Evolutionary conservation across 2,888 invertebrate genomes (phyloP), one percentile per base, ranked within the genome.

Genomic region (Rhagophthalmus giganteus): DNA sequence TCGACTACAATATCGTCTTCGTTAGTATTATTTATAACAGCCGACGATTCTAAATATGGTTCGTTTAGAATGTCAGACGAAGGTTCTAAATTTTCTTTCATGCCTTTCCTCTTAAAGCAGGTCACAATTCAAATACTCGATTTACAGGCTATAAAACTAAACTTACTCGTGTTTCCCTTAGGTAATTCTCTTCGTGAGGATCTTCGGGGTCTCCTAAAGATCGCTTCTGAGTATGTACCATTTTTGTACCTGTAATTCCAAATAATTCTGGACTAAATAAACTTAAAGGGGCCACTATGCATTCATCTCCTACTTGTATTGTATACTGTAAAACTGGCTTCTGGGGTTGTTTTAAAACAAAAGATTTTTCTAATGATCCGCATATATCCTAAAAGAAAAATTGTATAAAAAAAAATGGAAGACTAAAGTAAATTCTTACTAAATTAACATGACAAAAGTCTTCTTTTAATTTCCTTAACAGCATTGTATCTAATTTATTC

Each of bases 381-480:
- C 91, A 92, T 1, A 91, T 83, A 73, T 92, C 91, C 79, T 81
- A 58, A 6, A 56, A 9, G 24, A 31, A 33, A 33, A 5, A 14
- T 6, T 7, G 8, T 13, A 15, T 11, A 6, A 8, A 7, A n/a
- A 33, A 33, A 33, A 1, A 5, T 11, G 11, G 10, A 2, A 13
- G 10, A 11, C 10, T 15, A 11, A 20, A 10, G 20, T 26, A 24
- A 11, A 1, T 11, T 6, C 44, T 55, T 65, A 75, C 81, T 64
- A 94, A 78, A 74, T 95, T 91, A 0, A 96, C 85, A 69, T 96
- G 95, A 64, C 95, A 95, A 68, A 88, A 88, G 41, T 88, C 87
- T 71, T 94, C 90, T 75, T 95, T 96, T 13, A 96, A 74, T 64
- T 87, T 87, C 60, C 88, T 84, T 66, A 96, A 78, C 27, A 95